phyloP scores from a whole-genome alignment of 2,888 invertebrate genomes.

The Drosophila recens region DNA sequence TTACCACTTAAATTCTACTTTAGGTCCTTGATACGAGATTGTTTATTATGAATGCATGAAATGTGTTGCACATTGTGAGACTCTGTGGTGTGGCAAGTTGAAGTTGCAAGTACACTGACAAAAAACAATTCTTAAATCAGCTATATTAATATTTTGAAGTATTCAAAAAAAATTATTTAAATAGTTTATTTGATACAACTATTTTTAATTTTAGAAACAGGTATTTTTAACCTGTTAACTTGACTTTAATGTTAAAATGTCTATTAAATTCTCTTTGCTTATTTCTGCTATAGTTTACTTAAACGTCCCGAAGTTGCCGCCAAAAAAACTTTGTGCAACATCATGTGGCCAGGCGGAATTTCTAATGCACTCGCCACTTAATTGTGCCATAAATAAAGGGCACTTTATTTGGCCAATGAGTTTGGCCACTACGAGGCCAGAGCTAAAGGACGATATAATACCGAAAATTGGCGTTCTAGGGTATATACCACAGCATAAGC shows the following conservation, averaged over 20 bases:
- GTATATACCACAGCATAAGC: background rate
- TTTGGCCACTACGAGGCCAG: background rate
- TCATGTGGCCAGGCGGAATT: slow-evolving; percentile 41
- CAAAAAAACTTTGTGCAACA: slow-evolving; percentile 24
- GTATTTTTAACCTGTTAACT: too few species aligned
- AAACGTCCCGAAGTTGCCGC: background rate
- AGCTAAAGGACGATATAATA: background rate
- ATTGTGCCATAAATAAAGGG: slow-evolving; percentile 48
- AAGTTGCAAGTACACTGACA: background rate
- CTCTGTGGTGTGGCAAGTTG: background rate
- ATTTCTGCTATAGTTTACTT: background rate
- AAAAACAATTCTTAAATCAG: background rate
- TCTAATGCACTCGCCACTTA: slow-evolving; percentile 43
- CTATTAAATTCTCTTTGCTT: too few species aligned
- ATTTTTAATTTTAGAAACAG: too few species aligned
- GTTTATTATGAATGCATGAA: slow-evolving; percentile 4
- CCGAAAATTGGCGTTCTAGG: background rate
- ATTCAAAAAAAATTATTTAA: too few species aligned
- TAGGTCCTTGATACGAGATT: background rate
- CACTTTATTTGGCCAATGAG: slow-evolving; percentile 32
- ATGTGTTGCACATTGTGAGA: slow-evolving; percentile 2
- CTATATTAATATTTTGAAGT: too few species aligned
- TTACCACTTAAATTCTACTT: slow-evolving; percentile 5
- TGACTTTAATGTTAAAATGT: background rate
- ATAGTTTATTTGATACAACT: too few species aligned